phyloP scores from a whole-genome alignment of 1,140 invertebrate genomes.

The Caligus rogercresseyi region DNA sequence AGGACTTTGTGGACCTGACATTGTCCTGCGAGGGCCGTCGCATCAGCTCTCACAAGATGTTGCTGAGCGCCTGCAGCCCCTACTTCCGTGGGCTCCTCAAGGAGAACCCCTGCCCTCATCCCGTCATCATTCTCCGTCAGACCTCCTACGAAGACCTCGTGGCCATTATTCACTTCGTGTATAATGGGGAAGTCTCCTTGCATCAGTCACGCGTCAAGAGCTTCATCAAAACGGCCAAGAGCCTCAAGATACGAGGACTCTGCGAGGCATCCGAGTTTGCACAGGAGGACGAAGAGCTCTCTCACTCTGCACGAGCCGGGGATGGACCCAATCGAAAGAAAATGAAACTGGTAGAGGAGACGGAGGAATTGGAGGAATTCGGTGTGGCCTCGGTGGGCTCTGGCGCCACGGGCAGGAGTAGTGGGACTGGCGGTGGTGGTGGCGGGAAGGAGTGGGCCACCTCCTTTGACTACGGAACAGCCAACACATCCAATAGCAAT shows the following conservation, averaged over 20 bases:
- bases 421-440: no score
- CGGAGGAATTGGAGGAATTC: not conserved
- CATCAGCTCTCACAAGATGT: slow-evolving; percentile 47
- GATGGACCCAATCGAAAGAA: not conserved
- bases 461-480: no score
- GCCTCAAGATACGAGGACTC: not conserved
- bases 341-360: not conserved
- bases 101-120: slow-evolving; percentile 28
- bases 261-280: not conserved
- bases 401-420: no score
- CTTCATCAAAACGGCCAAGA: not conserved
- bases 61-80: slow-evolving; percentile 47
- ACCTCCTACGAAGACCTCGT: not conserved
- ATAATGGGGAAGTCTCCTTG: not conserved
- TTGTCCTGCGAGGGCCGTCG: slow-evolving; percentile 44
- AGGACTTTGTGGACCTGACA: slow-evolving; percentile 47
- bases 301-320: not conserved
- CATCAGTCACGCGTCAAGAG: not conserved
- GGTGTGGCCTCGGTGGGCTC: no score
- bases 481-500: no score
- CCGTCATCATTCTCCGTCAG: not conserved
- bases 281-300: not conserved
- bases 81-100: slow-evolving; percentile 46
- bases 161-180: slow-evolving; percentile 12
- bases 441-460: no score